Conservation (phyloP, 64 coral and sea anemone species). For the Orbicella faveolata region DNA sequence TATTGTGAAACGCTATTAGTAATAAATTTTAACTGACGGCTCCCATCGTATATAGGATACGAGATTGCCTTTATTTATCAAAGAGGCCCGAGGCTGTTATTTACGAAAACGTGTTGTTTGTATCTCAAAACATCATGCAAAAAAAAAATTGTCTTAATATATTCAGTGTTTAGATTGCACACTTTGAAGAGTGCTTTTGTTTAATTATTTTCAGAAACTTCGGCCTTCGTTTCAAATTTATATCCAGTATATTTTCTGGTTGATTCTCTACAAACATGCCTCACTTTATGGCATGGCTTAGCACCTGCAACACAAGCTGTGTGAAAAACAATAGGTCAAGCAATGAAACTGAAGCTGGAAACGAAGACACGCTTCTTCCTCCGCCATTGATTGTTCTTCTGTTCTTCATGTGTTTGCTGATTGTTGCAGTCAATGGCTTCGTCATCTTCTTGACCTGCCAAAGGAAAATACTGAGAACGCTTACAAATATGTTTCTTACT, state of each 20-base stretch:
- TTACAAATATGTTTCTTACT: constrained; percentile 47
- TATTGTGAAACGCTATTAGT: too few species aligned
- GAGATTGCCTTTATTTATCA: too few species aligned
- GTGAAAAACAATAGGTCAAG: background rate
- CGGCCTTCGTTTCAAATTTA: too few species aligned
- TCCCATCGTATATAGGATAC: too few species aligned
- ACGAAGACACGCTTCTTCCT: background rate
- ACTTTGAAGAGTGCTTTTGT: too few species aligned
- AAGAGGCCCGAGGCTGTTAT: too few species aligned
- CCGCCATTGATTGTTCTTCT: background rate
- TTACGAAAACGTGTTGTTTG: too few species aligned
- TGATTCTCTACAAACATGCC: background rate
- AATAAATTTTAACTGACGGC: too few species aligned
- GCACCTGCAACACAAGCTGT: background rate
- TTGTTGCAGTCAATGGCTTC: constrained; percentile 12
- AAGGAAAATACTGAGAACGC: constrained; percentile 8
- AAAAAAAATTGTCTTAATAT: too few species aligned
- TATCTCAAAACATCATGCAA: too few species aligned
- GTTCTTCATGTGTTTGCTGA: background rate
- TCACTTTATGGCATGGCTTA: background rate
- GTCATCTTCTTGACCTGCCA: constrained; percentile 31
- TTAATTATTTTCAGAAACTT: too few species aligned
- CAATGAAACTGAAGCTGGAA: background rate
- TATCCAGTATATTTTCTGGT: background rate
- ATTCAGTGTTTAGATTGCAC: too few species aligned